Base-by-base conservation (phyloP, 2,797 vertebrate genomes). In the Malurus leucopterus region DNA sequence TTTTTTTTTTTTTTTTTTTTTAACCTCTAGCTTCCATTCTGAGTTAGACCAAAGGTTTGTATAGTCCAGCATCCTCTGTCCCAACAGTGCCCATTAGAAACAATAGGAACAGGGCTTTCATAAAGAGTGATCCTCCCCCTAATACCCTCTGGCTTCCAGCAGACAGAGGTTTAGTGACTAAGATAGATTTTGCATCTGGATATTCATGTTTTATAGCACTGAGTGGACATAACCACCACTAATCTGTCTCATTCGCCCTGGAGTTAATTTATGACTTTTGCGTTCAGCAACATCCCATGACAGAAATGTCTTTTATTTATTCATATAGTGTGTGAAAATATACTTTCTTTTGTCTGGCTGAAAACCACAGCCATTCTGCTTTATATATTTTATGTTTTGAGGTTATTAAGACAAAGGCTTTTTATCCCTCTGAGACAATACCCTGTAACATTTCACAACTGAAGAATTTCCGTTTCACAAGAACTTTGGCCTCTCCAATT, bases 361-460 rank as follows among this genome's bases (percentile, higher is more conserved):
- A 71, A 85, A 93, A 82, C 34, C 64, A 30, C 69, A 70, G 64
- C 47, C 43, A 76, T 86, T 84, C 68, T 88, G 27, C 58, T 85
- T 91, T 91, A 76, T 92, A 61, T 88, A 70, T 76, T 92, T 91
- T 76, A 84, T 69, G 40, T 91, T 92, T 93, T 65, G 43, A 85
- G 69, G 59, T 79, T 92, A 85, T 80, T 74, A 90, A 91, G 88
- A 88, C 62, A 85, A 86, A 90, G 26, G 20, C 26, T 58, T 84
- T 81, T 78, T 88, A 54, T 85, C 85, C 72, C 58, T 74, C 50
- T 51, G 81, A 84, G 86, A 61, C 57, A 85, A 79, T 90, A 86
- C 46, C 65, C 32, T 62, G 43, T 83, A 93, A 85, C 63, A 63
- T 84, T 93, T 92, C 85, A 86, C 84, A 88, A 85, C 40, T 38